A percentile compares a stretch with the other conserved stretches of the same genome.
Conservation (phyloP, 1,140 invertebrate species). For the Cephus cinctus region DNA sequence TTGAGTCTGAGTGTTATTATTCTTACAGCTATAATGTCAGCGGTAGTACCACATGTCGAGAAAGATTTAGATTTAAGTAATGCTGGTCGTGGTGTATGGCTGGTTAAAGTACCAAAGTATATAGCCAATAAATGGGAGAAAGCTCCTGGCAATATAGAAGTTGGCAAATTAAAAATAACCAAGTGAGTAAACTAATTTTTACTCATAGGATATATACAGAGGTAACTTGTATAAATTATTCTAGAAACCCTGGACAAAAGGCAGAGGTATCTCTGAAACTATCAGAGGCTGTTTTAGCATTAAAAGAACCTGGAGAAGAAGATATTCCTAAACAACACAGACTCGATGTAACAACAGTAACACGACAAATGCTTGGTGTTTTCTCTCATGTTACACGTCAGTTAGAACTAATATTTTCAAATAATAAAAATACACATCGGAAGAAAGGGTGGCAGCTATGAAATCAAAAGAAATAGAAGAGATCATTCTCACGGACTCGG, state of each 20-base stretch:
- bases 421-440: no score
- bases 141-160: conserved; percentile 72
- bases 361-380: conserved; percentile 83
- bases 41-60: conserved; percentile 59
- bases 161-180: conserved; percentile 76
- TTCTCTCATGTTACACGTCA: conserved; percentile 79
- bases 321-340: conserved; percentile 86
- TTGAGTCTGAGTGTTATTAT: no score
- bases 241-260: conserved; percentile 62
- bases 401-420: conserved; percentile 30
- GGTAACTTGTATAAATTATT: conserved; percentile 7
- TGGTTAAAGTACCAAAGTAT: conserved; percentile 97
- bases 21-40: conserved; percentile 40
- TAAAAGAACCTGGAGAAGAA: conserved; percentile 69
- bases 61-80: conserved; percentile 85
- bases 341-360: conserved; percentile 85
- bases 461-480: no score
- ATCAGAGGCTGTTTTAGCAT: conserved; percentile 69
- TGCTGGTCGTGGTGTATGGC: conserved; percentile 86
- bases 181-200: conserved; percentile 56
- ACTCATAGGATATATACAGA: background rate
- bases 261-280: conserved; percentile 71
- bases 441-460: no score
- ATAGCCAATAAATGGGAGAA: conserved; percentile 89
- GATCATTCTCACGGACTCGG: no score